These are phyloP conservation scores for Berghia stephanieae DNA, from an alignment of 1,140 invertebrate genomes.

Conservation along the genomic window DNA sequence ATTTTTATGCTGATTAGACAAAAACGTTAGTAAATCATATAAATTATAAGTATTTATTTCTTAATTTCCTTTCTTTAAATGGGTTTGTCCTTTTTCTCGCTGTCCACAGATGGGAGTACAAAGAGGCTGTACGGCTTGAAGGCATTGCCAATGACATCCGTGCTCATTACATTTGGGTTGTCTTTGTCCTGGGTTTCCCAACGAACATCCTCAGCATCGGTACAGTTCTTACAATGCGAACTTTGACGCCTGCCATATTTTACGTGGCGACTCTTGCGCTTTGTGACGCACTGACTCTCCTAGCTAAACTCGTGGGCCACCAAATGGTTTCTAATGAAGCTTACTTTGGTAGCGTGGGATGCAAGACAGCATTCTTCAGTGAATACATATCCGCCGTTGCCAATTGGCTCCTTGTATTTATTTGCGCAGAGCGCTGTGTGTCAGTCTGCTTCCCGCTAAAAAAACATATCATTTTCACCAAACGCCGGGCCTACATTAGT, in stretches of 20 bases:
- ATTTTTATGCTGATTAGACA: too few relatives aligned
- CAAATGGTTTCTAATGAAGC: constrained; percentile 38
- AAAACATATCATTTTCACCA: constrained; percentile 41
- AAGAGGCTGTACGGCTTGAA: too few relatives aligned
- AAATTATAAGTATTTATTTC: too few relatives aligned
- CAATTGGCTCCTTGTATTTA: constrained; percentile 53
- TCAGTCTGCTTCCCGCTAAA: constrained; percentile 49
- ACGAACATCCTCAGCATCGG: constrained; percentile 46
- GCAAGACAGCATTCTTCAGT: constrained; percentile 22
- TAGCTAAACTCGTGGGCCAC: constrained; percentile 46
- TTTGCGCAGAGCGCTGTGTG: constrained; percentile 51
- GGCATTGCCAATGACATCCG: constrained; percentile 28
- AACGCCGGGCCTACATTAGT: constrained; percentile 31
- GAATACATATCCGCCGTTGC: constrained; percentile 28
- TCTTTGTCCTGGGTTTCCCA: constrained; percentile 47
- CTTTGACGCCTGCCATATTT: constrained; percentile 44
- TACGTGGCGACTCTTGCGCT: constrained; percentile 49
- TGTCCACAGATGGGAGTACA: too few relatives aligned
- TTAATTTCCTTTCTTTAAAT: too few relatives aligned
- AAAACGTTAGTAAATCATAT: too few relatives aligned
- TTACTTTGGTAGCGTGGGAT: constrained; percentile 36
- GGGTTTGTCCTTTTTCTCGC: too few relatives aligned
- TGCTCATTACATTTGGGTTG: constrained; percentile 46
- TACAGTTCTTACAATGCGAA: constrained; percentile 46
- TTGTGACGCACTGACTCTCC: constrained; percentile 39